phyloP scores from a whole-genome alignment of 2,797 vertebrate species.

The Tangara arthus region DNA sequence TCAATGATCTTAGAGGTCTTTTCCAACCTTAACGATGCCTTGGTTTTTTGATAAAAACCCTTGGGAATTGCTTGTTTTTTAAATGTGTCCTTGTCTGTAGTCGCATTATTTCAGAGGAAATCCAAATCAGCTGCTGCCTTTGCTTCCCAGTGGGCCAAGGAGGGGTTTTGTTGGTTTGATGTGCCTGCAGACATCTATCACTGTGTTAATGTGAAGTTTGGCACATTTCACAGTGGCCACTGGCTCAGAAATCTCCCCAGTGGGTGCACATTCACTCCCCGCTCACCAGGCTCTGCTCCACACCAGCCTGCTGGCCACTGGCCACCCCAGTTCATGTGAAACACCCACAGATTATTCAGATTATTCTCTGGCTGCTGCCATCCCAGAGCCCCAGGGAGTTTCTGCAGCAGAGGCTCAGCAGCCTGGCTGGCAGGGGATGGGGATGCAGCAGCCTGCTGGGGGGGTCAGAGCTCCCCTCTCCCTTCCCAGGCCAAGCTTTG shows the following conservation, averaged over 20 bases:
- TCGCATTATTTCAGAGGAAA: neutral
- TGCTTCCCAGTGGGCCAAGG: neutral
- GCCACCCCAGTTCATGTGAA: neutral
- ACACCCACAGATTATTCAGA: neutral
- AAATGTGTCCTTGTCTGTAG: neutral
- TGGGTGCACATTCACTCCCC: fast-evolving
- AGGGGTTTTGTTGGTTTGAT: neutral
- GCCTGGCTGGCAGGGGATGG: neutral
- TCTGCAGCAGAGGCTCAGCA: neutral
- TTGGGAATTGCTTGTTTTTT: neutral
- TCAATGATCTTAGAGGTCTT: neutral
- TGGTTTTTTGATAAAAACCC: neutral
- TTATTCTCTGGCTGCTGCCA: neutral
- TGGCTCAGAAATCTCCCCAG: neutral
- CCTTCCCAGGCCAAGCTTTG: neutral
- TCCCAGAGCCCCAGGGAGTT: neutral
- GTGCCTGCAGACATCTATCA: neutral
- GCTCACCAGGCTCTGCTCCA: neutral
- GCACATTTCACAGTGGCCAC: neutral
- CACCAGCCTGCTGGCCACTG: neutral
- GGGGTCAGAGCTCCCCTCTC: neutral
- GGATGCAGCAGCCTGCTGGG: fast-evolving
- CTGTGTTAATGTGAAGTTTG: neutral
- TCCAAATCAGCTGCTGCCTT: neutral
- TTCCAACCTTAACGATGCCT: neutral